A percentile compares a stretch with the other conserved stretches of the same genome.
These are phyloP conservation scores for Hyphantria cunea DNA, from an alignment of 1,140 invertebrate genomes.

Conservation along the genomic window DNA sequence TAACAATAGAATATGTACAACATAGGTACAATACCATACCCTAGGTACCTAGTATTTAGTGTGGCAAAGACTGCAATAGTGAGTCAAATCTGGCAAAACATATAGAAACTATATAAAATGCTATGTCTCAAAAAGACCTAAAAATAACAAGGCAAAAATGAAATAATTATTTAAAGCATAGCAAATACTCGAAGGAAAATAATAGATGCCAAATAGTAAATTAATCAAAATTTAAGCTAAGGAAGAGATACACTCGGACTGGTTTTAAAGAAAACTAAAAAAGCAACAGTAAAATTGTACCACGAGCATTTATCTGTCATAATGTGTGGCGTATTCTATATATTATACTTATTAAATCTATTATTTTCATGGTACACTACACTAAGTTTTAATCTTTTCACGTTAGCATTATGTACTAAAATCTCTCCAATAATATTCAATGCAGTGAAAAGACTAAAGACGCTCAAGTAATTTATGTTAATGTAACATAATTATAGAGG, in stretches of 20 bases:
- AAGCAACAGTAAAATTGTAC: constrained; percentile 48
- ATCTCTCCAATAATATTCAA: constrained; percentile 28
- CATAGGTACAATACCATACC: constrained; percentile 33
- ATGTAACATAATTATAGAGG: constrained; percentile 83
- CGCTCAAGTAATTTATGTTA: constrained; percentile 82
- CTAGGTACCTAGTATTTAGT: constrained; percentile 31
- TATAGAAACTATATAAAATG: constrained; percentile 36
- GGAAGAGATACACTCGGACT: constrained; percentile 22
- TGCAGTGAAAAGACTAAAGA: constrained; percentile 75
- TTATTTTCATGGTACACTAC: constrained; percentile 66
- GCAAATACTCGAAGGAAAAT: constrained; percentile 31
- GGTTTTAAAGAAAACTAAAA: constrained; percentile 25
- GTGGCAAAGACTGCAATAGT: constrained; percentile 47
- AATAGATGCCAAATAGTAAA: constrained; percentile 32
- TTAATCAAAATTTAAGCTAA: constrained; percentile 10
- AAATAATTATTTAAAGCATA: constrained; percentile 27
- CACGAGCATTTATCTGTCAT: constrained; percentile 47
- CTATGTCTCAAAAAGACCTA: constrained; percentile 39
- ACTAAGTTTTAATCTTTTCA: constrained; percentile 72
- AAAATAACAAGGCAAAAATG: constrained; percentile 35
- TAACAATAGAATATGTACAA: constrained; percentile 42
- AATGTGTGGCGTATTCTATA: constrained; percentile 57
- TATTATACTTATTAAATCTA: constrained; percentile 76
- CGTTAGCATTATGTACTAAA: constrained; percentile 38
- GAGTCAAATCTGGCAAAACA: constrained; percentile 35